These are phyloP conservation scores for Hydrolagus affinis DNA, from an alignment of 2,113 vertebrate species.

Conservation along the genomic window DNA sequence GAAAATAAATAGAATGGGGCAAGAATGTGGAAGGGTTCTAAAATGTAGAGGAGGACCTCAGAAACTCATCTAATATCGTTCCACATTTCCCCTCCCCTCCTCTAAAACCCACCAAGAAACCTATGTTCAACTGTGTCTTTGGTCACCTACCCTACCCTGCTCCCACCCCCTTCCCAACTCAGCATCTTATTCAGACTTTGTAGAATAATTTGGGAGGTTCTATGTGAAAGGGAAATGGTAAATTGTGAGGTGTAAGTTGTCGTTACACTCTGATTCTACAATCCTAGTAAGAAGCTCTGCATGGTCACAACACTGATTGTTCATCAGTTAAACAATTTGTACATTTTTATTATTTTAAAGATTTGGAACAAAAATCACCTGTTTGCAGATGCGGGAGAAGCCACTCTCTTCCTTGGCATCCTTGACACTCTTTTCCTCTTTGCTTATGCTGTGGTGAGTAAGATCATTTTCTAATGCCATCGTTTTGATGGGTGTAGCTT, in stretches of 20 bases:
- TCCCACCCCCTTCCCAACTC: too few relatives aligned
- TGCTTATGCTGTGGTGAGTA: conserved; percentile 89
- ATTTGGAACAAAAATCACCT: conserved; percentile 71
- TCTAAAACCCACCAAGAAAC: too few relatives aligned
- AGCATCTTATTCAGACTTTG: too few relatives aligned
- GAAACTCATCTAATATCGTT: not conserved
- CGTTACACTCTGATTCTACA: not conserved
- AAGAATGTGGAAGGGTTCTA: not conserved
- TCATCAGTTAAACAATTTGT: not conserved
- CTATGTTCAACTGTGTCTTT: not conserved
- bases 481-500: too few relatives aligned
- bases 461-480: not conserved
- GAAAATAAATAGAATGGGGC: too few relatives aligned
- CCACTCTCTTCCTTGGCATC: conserved; percentile 81
- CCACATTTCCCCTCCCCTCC: too few relatives aligned
- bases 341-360: conserved; percentile 47
- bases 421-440: conserved; percentile 91
- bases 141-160: too few relatives aligned
- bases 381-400: conserved; percentile 66
- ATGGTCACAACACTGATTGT: too few relatives aligned
- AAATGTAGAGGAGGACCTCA: not conserved
- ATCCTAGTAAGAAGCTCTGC: too few relatives aligned
- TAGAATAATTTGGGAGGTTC: not conserved
- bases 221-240: conserved; percentile 36
- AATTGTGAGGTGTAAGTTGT: conserved; percentile 42